Base-by-base conservation (phyloP, 2,888 invertebrate species). In the Carcina quercana region DNA sequence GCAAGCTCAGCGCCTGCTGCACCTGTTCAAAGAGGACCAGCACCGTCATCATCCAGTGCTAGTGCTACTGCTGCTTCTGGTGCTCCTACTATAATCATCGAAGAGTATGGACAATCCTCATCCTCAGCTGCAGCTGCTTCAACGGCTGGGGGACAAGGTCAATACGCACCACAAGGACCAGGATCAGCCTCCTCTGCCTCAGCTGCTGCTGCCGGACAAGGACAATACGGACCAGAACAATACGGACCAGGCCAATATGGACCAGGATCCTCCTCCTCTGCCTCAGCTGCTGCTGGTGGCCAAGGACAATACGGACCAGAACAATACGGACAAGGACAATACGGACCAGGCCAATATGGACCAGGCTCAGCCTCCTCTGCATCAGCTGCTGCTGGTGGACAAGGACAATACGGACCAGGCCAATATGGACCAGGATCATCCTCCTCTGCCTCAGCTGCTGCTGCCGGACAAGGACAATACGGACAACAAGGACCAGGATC, bases 131-230 rank as follows among this genome's bases (percentile, higher is more conserved):
- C 22, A 7, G n/a, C 22, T 3, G 22, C 22, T 10, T 19, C 32
- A 6, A 12, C 32, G 2, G 30, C 30, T 22, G 22, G 3, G n/a
- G 5, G 3, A 10, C 10, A 20, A 21, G 32, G 27, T 15, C 12
- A 13, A 38, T 15, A 33, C 32, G 1, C 15, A 30, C 29, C 30
- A 12, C 3, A n/a, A 5, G 22, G 6, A 25, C 2, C 25, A 7
- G 21, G 28, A n/a, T 34, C 36, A 14, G 12, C 19, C 14, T 20
- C 29, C 4, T 5, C 31, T 17, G 12, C 25, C 14, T 17, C 20
- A 12, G 25, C 14, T 20, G 32, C 30, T 31, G 32, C 37, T 5
- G 29, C 43, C 27, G 25, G 25, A 11, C 25, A 31, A 10, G 19
- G 17, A 34, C 27, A 27, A 29, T n/a, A 10, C n/a, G n/a, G 20